These are phyloP conservation scores for Scolopax rusticola DNA, from an alignment of 2,797 vertebrate genomes.

Conservation along the genomic window DNA sequence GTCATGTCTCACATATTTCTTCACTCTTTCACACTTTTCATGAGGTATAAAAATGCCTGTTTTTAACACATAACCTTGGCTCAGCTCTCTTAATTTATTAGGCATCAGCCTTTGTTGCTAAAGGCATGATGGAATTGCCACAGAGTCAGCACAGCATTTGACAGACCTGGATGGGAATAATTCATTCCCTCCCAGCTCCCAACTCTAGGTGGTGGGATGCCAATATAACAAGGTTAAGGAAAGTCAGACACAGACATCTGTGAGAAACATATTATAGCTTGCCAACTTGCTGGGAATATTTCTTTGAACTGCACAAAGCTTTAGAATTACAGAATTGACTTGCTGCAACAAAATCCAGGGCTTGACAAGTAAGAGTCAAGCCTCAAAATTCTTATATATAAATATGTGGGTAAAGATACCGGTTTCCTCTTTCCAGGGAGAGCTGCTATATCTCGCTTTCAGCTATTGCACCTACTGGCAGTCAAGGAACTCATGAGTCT, in stretches of 20 bases:
- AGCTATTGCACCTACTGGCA: not conserved
- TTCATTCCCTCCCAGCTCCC: not conserved
- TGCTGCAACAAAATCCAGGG: not conserved
- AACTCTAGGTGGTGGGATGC: not conserved
- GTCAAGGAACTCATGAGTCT: not conserved
- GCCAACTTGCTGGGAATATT: not conserved
- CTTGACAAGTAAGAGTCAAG: not conserved
- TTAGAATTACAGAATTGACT: not conserved
- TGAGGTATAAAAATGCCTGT: not conserved
- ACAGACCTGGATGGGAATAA: not conserved
- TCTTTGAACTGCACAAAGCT: not conserved
- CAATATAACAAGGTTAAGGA: not conserved
- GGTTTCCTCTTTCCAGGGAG: not conserved
- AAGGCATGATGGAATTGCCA: not conserved
- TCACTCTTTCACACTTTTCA: not conserved
- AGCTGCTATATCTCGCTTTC: not conserved
- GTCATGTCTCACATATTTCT: not conserved
- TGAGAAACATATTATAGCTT: not conserved
- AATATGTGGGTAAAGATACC: not conserved
- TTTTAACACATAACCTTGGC: not conserved
- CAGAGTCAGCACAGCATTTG: not conserved
- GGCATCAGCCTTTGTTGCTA: not conserved
- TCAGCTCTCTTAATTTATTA: not conserved
- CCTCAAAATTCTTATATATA: not conserved
- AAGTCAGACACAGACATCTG: not conserved